A percentile compares a stretch with the other conserved stretches of the same genome.
Conservation (phyloP, 1,140 invertebrate genomes). For the Leucophenga varia region DNA sequence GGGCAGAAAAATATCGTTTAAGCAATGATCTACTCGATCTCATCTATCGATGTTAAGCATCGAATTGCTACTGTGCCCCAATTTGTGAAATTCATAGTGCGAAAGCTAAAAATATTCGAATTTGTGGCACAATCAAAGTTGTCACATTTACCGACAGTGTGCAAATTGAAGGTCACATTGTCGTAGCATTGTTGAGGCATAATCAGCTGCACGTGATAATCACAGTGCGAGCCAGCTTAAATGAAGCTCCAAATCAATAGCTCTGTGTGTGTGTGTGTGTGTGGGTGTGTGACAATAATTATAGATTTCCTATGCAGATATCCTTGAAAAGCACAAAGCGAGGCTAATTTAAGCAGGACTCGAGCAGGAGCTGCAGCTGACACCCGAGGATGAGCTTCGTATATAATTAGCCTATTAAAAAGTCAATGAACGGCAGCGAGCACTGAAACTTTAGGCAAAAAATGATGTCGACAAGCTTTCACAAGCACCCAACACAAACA, state of each 20-base stretch:
- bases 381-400: background rate
- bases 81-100: no score
- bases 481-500: background rate
- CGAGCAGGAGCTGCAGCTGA: background rate
- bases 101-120: no score
- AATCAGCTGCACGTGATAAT: constrained; percentile 24
- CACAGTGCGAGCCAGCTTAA: constrained; percentile 13
- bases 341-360: constrained; percentile 11
- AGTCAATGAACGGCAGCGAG: constrained; percentile 27
- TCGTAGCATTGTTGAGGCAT: constrained; percentile 7
- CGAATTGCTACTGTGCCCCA: no score
- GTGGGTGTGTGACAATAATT: no score
- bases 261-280: no score
- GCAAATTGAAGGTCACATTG: constrained; percentile 1
- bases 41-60: no score
- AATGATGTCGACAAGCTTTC: constrained; percentile 21
- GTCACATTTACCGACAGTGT: no score
- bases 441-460: constrained; percentile 5
- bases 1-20: no score
- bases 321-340: constrained; percentile 14
- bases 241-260: constrained; percentile 15
- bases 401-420: constrained; percentile 21
- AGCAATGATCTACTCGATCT: no score
- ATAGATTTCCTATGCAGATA: constrained; percentile 14
- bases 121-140: no score